Conservation (phyloP, 1,140 invertebrate genomes). For the Temnothorax longispinosus region DNA sequence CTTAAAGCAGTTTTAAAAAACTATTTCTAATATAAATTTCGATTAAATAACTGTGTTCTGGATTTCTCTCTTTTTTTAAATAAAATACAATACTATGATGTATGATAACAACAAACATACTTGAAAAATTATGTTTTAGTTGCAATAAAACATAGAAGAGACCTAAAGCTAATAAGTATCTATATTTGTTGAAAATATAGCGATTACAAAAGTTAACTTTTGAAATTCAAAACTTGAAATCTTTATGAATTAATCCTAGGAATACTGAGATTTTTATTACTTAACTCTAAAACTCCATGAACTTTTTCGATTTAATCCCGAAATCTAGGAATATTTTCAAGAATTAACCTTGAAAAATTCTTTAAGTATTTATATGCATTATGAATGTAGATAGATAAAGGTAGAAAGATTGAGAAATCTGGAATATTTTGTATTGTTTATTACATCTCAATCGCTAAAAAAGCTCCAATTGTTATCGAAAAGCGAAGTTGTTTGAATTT, state of each 20-base stretch:
- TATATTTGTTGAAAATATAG: neutral
- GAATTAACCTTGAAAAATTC: neutral
- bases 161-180: neutral
- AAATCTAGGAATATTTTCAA: neutral
- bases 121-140: neutral
- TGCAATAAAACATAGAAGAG: neutral
- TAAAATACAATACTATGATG: neutral
- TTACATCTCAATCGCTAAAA: constrained; percentile 16
- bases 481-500: constrained; percentile 78
- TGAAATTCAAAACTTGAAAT: neutral
- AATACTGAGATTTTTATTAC: neutral
- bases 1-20: neutral
- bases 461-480: constrained; percentile 64
- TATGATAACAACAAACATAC: neutral
- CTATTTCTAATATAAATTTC: neutral
- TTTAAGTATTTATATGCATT: neutral
- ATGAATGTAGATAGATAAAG: neutral
- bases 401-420: neutral
- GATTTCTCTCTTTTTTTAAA: neutral
- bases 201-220: neutral
- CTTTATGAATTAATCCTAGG: neutral
- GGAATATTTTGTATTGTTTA: neutral
- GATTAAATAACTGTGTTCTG: neutral
- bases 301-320: neutral
- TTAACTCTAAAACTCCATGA: neutral